Evolutionary conservation across 2,888 invertebrate genomes (phyloP).

Genomic region (Agriopis leucophaearia): DNA sequence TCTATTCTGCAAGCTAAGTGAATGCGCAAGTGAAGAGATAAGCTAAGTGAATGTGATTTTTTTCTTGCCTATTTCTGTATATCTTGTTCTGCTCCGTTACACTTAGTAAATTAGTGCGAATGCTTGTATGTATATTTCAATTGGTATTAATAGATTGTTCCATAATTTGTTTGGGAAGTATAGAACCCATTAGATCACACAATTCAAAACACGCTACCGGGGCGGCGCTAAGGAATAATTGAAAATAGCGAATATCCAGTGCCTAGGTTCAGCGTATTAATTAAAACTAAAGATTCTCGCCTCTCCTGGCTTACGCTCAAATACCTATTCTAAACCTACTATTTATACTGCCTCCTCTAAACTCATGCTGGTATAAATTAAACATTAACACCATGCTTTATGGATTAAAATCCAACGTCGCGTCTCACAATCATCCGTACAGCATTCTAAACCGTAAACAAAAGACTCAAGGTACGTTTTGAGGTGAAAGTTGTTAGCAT

Average conservation of each 20-base stretch:
- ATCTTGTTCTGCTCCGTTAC: neutral
- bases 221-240: conserved; percentile 74
- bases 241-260: conserved; percentile 76
- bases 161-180: conserved; percentile 63
- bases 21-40: no score
- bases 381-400: conserved; percentile 70
- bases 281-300: conserved; percentile 83
- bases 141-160: neutral
- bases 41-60: no score
- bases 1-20: no score
- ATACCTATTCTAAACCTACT: conserved; percentile 70
- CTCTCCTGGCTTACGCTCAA: conserved; percentile 74
- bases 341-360: conserved; percentile 58
- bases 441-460: conserved; percentile 70
- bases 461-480: conserved; percentile 71
- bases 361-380: conserved; percentile 69
- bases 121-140: neutral
- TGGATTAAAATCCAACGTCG: conserved; percentile 72
- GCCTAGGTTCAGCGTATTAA: conserved; percentile 80
- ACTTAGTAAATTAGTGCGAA: neutral
- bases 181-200: conserved; percentile 75
- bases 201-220: conserved; percentile 80
- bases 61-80: neutral
- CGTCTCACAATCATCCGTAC: conserved; percentile 43
- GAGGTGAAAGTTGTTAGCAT: conserved; percentile 67